Evolutionary conservation across 1,140 invertebrate genomes (phyloP).

Genomic region (Leptopilina clavipes): DNA sequence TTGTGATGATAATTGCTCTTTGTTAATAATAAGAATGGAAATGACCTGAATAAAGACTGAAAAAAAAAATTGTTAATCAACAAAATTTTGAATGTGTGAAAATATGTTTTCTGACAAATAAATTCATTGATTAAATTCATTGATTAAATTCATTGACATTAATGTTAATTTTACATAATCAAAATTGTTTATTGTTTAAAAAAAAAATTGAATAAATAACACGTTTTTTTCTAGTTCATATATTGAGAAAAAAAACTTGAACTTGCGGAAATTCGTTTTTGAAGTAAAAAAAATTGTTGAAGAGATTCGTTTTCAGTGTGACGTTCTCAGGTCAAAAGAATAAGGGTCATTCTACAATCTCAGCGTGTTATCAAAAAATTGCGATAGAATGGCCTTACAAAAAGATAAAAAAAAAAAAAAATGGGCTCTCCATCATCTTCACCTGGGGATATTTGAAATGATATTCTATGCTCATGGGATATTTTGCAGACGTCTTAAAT

Average conservation of each 20-base stretch:
- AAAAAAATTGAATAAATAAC: too few species aligned
- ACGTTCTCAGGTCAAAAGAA: not conserved
- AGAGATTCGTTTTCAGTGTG: constrained; percentile 21
- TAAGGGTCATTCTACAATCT: constrained; percentile 4
- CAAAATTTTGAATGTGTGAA: not conserved
- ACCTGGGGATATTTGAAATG: not conserved
- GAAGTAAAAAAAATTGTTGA: not conserved
- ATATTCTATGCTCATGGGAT: not conserved
- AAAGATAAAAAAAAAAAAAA: not conserved
- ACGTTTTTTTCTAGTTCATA: too few species aligned
- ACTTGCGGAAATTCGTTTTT: too few species aligned
- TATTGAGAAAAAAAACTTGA: too few species aligned
- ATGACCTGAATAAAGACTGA: constrained; percentile 24
- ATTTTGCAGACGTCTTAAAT: constrained; percentile 22
- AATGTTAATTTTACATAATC: not conserved
- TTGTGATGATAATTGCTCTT: not conserved
- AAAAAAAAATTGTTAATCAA: constrained; percentile 16
- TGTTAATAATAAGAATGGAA: not conserved
- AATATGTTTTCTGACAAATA: constrained; percentile 15
- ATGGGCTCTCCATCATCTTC: not conserved
- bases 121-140: not conserved
- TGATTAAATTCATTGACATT: not conserved
- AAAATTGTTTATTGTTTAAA: too few species aligned
- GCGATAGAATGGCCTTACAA: not conserved
- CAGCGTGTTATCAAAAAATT: not conserved